phyloP scores from a whole-genome alignment of 1,140 invertebrate genomes.

The Drosophila ficusphila region DNA sequence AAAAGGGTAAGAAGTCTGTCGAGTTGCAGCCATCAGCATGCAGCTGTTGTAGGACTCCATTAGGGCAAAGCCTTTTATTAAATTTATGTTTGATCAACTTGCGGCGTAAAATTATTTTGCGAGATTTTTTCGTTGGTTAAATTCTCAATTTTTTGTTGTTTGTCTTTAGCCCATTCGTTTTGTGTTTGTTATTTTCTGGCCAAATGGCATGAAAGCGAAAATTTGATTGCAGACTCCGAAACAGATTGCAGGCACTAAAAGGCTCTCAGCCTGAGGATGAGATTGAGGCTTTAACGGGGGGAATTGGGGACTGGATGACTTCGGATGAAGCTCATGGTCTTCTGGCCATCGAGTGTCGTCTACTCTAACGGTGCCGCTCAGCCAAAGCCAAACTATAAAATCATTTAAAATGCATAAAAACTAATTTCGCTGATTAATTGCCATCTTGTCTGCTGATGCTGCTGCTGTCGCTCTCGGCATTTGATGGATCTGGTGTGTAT shows the following conservation, averaged over 20 bases:
- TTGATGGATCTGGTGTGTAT: slow-evolving; percentile 33
- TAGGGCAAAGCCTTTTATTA: slow-evolving; percentile 70
- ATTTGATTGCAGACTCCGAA: slow-evolving; percentile 63
- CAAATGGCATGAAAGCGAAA: slow-evolving; percentile 81
- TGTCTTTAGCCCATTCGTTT: neutral
- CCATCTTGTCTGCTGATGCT: slow-evolving; percentile 37
- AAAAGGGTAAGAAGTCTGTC: neutral
- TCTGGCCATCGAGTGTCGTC: slow-evolving; percentile 31
- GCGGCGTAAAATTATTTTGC: slow-evolving; percentile 37
- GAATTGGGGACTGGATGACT: too few relatives aligned
- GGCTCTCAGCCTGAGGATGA: slow-evolving; percentile 3
- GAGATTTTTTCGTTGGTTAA: slow-evolving; percentile 6
- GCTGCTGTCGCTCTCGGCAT: slow-evolving; percentile 32
- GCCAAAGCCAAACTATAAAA: slow-evolving; percentile 45
- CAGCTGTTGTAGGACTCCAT: slow-evolving; percentile 43
- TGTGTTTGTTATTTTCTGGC: slow-evolving; percentile 39
- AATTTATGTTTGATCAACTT: slow-evolving; percentile 65
- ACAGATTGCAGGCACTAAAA: slow-evolving; percentile 51
- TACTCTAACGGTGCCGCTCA: slow-evolving; percentile 51
- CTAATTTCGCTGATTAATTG: slow-evolving; percentile 81
- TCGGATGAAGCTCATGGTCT: neutral
- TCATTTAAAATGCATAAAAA: slow-evolving; percentile 82
- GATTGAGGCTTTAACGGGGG: too few relatives aligned
- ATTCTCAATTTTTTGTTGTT: neutral
- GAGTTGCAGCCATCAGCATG: neutral